Evolutionary conservation across 2,888 invertebrate species (phyloP).

Genomic region (Ormyrus labotus): DNA sequence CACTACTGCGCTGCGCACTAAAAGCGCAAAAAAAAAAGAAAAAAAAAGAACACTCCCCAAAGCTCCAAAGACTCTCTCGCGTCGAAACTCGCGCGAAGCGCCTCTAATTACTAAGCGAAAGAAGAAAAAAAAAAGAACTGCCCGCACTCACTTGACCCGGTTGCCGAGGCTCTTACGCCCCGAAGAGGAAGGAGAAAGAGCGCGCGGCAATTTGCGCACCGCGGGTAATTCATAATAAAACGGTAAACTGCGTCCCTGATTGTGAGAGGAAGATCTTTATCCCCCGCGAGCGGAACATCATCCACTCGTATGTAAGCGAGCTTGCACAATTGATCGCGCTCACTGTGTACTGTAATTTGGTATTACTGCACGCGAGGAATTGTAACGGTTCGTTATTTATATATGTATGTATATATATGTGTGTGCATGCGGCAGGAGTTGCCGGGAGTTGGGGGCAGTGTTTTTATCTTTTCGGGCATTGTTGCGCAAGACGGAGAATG

Average conservation of each 20-base stretch:
- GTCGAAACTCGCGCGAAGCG: neutral
- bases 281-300: neutral
- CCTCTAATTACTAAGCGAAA: constrained; percentile 22
- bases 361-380: constrained; percentile 16
- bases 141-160: too few relatives aligned
- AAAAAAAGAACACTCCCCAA: neutral
- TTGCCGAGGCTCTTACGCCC: too few relatives aligned
- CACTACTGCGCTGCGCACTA: neutral
- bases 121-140: neutral
- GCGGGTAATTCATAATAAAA: constrained; percentile 32
- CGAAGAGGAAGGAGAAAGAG: too few relatives aligned
- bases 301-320: too few relatives aligned
- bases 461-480: neutral
- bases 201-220: neutral
- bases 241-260: neutral
- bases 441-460: too few relatives aligned
- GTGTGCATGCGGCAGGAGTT: too few relatives aligned
- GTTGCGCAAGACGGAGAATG: neutral
- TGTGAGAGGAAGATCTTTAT: constrained; percentile 23
- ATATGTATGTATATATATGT: too few relatives aligned
- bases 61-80: neutral
- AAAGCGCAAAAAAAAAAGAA: neutral
- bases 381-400: constrained; percentile 29
- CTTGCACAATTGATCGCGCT: neutral
- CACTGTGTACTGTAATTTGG: constrained; percentile 11